phyloP scores from a whole-genome alignment of 92 coral and sea anemone species.

The Heliopora coerulea region DNA sequence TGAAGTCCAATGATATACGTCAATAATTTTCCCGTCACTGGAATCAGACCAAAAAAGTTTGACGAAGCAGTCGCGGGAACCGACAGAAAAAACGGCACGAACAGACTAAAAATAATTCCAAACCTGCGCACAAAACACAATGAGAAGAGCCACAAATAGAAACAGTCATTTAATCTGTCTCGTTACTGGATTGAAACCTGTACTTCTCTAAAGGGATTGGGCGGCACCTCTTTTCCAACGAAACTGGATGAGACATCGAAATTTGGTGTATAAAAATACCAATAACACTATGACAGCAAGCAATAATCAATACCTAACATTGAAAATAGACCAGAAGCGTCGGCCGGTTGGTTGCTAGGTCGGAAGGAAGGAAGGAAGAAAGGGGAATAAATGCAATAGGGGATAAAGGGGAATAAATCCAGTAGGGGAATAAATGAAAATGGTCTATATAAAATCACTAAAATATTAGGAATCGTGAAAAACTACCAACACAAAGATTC shows the following conservation, averaged over 20 bases:
- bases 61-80: constrained; percentile 67
- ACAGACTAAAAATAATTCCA: constrained; percentile 76
- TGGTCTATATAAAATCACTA: background rate
- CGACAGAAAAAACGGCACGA: constrained; percentile 74
- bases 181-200: too few relatives aligned
- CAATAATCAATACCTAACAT: too few relatives aligned
- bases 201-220: too few relatives aligned
- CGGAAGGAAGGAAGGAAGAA: background rate
- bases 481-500: background rate
- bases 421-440: background rate
- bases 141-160: constrained; percentile 35
- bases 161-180: background rate
- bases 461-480: background rate
- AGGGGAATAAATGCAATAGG: background rate
- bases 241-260: too few relatives aligned
- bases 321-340: too few relatives aligned
- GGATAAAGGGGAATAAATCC: background rate
- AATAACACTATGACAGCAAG: too few relatives aligned
- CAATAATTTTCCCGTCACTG: constrained; percentile 80
- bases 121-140: constrained; percentile 41
- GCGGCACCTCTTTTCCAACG: too few relatives aligned
- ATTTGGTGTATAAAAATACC: too few relatives aligned
- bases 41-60: constrained; percentile 56
- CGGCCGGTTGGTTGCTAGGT: too few relatives aligned
- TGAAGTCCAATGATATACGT: constrained; percentile 83